Percentiles rank a stretch among this genome's conserved stretches.
Conservation (phyloP, 2,888 invertebrate species). For the Hybos culiciformis region DNA sequence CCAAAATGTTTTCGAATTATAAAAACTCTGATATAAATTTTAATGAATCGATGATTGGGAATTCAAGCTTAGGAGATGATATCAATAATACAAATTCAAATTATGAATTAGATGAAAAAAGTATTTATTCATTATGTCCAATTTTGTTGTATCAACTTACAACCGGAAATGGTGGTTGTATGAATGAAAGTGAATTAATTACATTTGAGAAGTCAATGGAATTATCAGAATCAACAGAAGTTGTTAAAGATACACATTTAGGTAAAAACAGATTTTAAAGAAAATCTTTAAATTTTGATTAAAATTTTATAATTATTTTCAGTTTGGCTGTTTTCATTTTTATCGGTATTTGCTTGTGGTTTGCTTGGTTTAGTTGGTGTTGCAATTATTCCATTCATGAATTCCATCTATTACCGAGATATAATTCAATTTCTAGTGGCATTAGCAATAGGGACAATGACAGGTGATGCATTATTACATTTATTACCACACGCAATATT, state of each 20-base stretch:
- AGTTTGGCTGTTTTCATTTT: slow-evolving; percentile 74
- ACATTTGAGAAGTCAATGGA: slow-evolving; percentile 17
- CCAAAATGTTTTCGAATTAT: slow-evolving; percentile 6
- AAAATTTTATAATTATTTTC: slow-evolving; percentile 5
- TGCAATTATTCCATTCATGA: slow-evolving; percentile 84
- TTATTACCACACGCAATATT: slow-evolving; percentile 71
- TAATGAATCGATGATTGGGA: slow-evolving; percentile 7
- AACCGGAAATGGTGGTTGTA: slow-evolving; percentile 43
- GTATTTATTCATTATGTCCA: slow-evolving; percentile 45
- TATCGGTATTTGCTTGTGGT: slow-evolving; percentile 72
- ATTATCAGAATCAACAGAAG: slow-evolving; percentile 9
- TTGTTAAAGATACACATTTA: slow-evolving; percentile 19
- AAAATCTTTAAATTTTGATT: slow-evolving; percentile 1
- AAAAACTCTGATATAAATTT: slow-evolving; percentile 11
- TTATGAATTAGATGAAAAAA: slow-evolving; percentile 20
- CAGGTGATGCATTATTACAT: slow-evolving; percentile 85
- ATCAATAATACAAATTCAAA: slow-evolving; percentile 2
- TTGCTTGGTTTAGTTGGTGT: slow-evolving; percentile 78
- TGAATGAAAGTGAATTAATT: slow-evolving; percentile 33
- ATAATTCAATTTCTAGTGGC: slow-evolving; percentile 84
- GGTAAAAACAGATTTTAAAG: not conserved
- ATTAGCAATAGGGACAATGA: slow-evolving; percentile 79
- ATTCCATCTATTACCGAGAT: slow-evolving; percentile 74
- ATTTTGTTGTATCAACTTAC: slow-evolving; percentile 52
- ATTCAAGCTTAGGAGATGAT: not conserved